A percentile compares a stretch with the other conserved stretches of the same genome.
Evolutionary conservation across 2,888 invertebrate genomes (phyloP).

Genomic region (Digitonthophagus gazella): DNA sequence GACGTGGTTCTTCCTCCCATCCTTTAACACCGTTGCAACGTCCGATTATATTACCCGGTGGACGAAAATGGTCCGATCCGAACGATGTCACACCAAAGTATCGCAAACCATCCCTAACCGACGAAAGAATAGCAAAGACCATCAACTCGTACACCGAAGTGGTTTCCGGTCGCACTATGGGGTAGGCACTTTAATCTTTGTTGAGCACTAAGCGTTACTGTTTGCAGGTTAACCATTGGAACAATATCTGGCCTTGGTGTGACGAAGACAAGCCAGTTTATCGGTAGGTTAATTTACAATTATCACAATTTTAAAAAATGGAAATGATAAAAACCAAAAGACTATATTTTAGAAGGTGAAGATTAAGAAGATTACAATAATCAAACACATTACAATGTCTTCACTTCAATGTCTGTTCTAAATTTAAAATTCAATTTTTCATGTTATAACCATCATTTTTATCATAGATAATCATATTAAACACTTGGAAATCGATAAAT

Average conservation of each 20-base stretch:
- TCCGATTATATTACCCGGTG: constrained; percentile 74
- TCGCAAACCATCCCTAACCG: constrained; percentile 63
- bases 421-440: too few relatives aligned
- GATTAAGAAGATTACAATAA: too few relatives aligned
- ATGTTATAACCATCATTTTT: too few relatives aligned
- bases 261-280: constrained; percentile 55
- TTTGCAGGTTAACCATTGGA: constrained; percentile 67
- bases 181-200: constrained; percentile 59
- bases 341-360: too few relatives aligned
- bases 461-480: neutral
- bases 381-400: too few relatives aligned
- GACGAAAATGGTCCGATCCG: constrained; percentile 75
- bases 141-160: constrained; percentile 83
- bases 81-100: constrained; percentile 62
- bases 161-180: constrained; percentile 78
- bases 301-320: neutral
- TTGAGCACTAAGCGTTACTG: constrained; percentile 32
- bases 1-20: constrained; percentile 51
- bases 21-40: constrained; percentile 64
- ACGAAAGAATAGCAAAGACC: constrained; percentile 83
- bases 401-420: too few relatives aligned
- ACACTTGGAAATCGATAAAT: neutral
- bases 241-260: constrained; percentile 62
- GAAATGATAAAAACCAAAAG: too few relatives aligned
- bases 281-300: constrained; percentile 53